phyloP scores from a whole-genome alignment of 2,113 vertebrate species.

The Oncorhynchus tshawytscha region DNA sequence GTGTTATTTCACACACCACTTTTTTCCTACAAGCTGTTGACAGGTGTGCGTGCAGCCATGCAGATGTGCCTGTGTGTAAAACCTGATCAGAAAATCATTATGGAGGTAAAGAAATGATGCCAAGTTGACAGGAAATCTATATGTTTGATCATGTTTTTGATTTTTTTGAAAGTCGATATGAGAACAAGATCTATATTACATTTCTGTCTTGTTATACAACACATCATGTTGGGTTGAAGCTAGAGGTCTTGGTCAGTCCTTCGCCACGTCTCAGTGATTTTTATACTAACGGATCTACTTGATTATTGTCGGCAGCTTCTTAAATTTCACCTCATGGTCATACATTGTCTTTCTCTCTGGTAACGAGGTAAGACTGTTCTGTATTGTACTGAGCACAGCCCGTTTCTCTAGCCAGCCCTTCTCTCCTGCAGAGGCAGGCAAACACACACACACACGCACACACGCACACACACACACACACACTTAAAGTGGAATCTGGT shows the following conservation, averaged over 20 bases:
- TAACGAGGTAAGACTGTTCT: background rate
- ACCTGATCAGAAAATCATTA: background rate
- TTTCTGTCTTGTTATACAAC: background rate
- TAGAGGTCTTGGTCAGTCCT: background rate
- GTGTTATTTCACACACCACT: too few relatives aligned
- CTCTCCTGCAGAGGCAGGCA: background rate
- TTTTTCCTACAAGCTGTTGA: too few relatives aligned
- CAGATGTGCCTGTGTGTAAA: background rate
- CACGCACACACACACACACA: background rate
- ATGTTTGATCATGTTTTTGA: background rate
- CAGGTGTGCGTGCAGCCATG: background rate
- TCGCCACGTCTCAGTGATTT: background rate
- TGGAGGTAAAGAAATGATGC: background rate
- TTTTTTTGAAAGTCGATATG: background rate
- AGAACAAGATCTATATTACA: background rate
- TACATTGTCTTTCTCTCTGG: too few relatives aligned
- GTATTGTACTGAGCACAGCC: background rate
- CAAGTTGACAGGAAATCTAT: background rate
- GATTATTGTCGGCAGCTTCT: background rate
- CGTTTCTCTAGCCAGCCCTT: background rate
- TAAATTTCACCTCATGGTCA: background rate
- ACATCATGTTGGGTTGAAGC: background rate
- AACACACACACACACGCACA: background rate
- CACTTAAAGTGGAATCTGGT: too few relatives aligned
- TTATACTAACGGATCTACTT: background rate